A percentile compares a stretch with the other conserved stretches of the same genome.
Evolutionary conservation across 2,888 invertebrate genomes (phyloP).

Genomic region (Nudaria mundana): DNA sequence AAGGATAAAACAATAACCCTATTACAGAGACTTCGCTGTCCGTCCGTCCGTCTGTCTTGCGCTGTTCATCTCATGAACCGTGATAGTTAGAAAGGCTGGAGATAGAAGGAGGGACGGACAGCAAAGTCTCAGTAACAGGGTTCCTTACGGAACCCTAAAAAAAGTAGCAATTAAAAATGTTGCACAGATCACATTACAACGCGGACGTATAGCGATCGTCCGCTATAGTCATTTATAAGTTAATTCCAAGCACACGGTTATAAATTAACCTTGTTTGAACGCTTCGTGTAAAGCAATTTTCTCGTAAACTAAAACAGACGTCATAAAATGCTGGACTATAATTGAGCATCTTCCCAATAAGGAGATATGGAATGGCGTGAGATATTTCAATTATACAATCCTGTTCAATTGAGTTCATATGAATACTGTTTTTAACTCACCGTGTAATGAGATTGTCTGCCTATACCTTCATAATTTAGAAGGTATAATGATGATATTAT

Average conservation of each 20-base stretch:
- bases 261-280: not conserved
- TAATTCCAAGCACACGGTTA: not conserved
- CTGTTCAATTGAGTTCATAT: slow-evolving; percentile 1
- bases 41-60: too few relatives aligned
- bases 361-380: not conserved
- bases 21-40: too few relatives aligned
- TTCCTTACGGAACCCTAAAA: too few relatives aligned
- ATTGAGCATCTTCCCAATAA: not conserved
- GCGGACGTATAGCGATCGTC: too few relatives aligned
- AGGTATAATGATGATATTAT: not conserved
- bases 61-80: too few relatives aligned
- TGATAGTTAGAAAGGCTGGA: too few relatives aligned
- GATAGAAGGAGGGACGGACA: too few relatives aligned
- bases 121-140: too few relatives aligned
- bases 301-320: not conserved
- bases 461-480: not conserved
- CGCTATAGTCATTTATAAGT: too few relatives aligned
- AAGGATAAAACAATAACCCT: too few relatives aligned
- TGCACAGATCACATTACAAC: too few relatives aligned
- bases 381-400: not conserved
- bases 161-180: too few relatives aligned
- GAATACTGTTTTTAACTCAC: slow-evolving; percentile 1
- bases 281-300: not conserved
- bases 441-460: slow-evolving; percentile 3
- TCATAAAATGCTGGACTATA: not conserved